Conservation (phyloP, 2,888 invertebrate genomes). For the Macrophya annulata region DNA sequence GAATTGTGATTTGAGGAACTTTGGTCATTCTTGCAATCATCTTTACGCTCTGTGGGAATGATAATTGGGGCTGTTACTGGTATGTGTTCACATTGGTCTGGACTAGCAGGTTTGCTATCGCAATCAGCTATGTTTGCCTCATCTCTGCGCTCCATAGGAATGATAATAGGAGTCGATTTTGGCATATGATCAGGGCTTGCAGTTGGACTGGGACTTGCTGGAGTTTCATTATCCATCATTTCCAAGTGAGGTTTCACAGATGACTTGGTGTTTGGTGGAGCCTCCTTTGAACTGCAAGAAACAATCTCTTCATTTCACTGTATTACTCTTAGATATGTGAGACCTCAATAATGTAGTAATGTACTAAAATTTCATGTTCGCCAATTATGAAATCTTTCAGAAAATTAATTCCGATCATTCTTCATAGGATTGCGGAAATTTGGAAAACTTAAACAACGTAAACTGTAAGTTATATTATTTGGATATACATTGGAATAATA, state of each 20-base stretch:
- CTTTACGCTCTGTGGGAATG: slow-evolving; percentile 69
- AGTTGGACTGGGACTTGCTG: slow-evolving; percentile 80
- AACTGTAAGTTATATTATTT: not conserved
- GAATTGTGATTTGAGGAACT: slow-evolving; percentile 41
- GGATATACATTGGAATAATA: too few relatives aligned
- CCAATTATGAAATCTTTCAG: too few relatives aligned
- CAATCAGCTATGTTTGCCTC: slow-evolving; percentile 60
- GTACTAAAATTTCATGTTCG: not conserved
- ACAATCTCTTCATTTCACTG: slow-evolving; percentile 17
- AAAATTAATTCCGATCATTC: not conserved
- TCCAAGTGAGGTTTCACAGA: slow-evolving; percentile 55
- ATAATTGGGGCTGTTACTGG: slow-evolving; percentile 67
- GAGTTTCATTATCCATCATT: slow-evolving; percentile 73
- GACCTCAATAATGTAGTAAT: not conserved
- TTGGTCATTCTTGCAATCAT: slow-evolving; percentile 33
- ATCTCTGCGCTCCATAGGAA: slow-evolving; percentile 74
- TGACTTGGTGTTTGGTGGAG: not conserved
- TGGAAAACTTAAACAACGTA: not conserved
- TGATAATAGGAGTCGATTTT: slow-evolving; percentile 76
- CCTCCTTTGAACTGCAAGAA: slow-evolving; percentile 36
- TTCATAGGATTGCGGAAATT: not conserved
- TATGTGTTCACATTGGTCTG: slow-evolving; percentile 66
- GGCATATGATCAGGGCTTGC: slow-evolving; percentile 70
- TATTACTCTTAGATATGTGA: not conserved
- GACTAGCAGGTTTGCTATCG: slow-evolving; percentile 68